A percentile compares a stretch with the other conserved stretches of the same genome.
phyloP scores from a whole-genome alignment of 2,113 vertebrate genomes.

The Peucedramus taeniatus region DNA sequence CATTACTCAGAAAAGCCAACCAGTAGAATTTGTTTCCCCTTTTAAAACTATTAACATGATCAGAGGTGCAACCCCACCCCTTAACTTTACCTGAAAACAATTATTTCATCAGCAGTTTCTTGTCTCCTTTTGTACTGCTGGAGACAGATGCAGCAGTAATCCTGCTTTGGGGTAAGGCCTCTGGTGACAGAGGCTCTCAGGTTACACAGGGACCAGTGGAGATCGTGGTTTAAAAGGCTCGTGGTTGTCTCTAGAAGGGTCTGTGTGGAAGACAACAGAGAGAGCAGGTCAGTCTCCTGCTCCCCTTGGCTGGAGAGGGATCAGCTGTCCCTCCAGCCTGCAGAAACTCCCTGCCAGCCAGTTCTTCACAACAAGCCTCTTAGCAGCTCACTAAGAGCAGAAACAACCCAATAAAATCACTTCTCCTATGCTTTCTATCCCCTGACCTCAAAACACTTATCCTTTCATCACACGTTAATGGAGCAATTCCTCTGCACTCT shows the following conservation, averaged over 20 bases:
- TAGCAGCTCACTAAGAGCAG: neutral
- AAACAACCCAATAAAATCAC: neutral
- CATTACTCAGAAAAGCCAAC: neutral
- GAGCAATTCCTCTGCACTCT: neutral
- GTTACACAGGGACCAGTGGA: conserved; percentile 97
- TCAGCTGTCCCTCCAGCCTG: neutral
- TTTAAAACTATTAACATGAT: neutral
- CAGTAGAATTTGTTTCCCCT: no score
- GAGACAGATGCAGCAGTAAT: conserved; percentile 92
- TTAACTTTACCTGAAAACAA: conserved; percentile 88
- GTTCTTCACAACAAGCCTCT: neutral
- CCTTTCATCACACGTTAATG: neutral
- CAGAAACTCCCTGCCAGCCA: neutral
- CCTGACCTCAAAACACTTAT: neutral
- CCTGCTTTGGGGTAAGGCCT: conserved; percentile 92
- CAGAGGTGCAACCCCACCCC: neutral
- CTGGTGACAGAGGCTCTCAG: conserved; percentile 86
- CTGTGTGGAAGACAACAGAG: conserved; percentile 57
- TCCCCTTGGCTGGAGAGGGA: no score
- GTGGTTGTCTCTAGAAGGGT: conserved; percentile 95
- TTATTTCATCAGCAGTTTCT: conserved; percentile 86
- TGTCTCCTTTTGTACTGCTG: conserved; percentile 94
- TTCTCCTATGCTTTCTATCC: neutral
- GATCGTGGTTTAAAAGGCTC: conserved; percentile 90
- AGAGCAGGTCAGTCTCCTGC: neutral